Evolutionary conservation across 2,888 invertebrate species (phyloP), one percentile per base, ranked within the genome.

Genomic region (Aspidiotus rigidus): DNA sequence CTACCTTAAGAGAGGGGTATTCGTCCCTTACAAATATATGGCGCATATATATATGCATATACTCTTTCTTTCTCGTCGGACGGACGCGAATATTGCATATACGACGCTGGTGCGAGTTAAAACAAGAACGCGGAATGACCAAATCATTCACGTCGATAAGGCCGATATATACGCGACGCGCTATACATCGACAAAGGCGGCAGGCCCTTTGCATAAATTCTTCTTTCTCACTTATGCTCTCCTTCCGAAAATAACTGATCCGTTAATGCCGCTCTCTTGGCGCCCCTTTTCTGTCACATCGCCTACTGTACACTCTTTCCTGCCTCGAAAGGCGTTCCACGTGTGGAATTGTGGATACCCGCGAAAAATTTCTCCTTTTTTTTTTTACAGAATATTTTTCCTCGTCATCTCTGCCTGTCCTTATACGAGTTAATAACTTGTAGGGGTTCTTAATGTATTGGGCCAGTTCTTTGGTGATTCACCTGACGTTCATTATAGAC

Each of bases 181-280:
- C n/a, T 17, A 40, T 16, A 60, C 41, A 60, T 57, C 28, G 39
- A 13, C 59, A 59, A 13, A 17, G 42, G 44, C 67, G 40, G n/a
- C 28, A 59, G 44, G 16, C 67, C 62, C 62, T 69, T 62, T 69
- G 53, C 62, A 69, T 69, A 69, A 61, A 69, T 69, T 62, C 69
- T 69, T 69, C 62, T 69, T 69, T 69, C 62, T 69, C 62, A 61
- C 69, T 69, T 69, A 62, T 69, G 69, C 69, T 44, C 16, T 69
- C 62, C 62, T 69, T 69, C 40, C 62, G 42, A 69, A 28, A 60
- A 40, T 61, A 67, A 60, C 67, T 67, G 67, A 67, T 67, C 67
- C 67, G 67, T 67, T 67, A 67, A 67, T 67, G 44, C 67, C 60
- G 67, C 59, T 60, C 28, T 49, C 44, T 49, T 16, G 57, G 57